phyloP scores from a whole-genome alignment of 2,797 vertebrate species.

The Lepilemur ruficaudatus region DNA sequence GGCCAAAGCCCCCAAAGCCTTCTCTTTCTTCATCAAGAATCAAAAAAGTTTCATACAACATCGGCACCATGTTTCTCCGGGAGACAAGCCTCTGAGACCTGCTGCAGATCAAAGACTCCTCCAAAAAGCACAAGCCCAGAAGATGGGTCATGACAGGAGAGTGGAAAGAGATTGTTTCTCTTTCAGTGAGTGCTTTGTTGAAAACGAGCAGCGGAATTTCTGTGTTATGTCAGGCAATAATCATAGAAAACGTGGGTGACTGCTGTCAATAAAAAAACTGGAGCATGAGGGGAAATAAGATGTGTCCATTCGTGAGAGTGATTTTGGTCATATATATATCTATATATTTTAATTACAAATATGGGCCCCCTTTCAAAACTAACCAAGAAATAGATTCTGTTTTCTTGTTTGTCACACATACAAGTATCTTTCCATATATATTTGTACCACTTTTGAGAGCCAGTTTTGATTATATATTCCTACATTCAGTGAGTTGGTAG shows the following conservation, averaged over 20 bases:
- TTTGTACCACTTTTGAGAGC: conserved; percentile 82
- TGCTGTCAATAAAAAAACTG: conserved; percentile 68
- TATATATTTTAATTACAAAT: conserved; percentile 53
- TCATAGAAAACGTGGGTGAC: conserved; percentile 79
- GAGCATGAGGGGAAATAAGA: conserved; percentile 22
- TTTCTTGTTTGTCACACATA: conserved; percentile 75
- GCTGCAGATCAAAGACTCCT: conserved; percentile 84
- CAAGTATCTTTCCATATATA: conserved; percentile 77
- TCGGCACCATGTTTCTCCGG: conserved; percentile 99
- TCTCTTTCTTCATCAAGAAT: conserved; percentile 93
- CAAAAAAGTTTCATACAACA: conserved; percentile 98
- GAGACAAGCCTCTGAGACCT: conserved; percentile 97
- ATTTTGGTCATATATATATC: conserved; percentile 64
- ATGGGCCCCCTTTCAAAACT: conserved; percentile 63
- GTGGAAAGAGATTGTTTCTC: conserved; percentile 77
- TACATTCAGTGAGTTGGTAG: conserved; percentile 79
- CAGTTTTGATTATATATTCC: conserved; percentile 82
- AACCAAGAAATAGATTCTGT: conserved; percentile 59
- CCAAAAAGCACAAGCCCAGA: conserved; percentile 89
- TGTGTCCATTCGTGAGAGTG: conserved; percentile 67
- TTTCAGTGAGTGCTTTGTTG: conserved; percentile 80
- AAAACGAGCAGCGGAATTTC: conserved; percentile 79
- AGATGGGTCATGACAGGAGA: conserved; percentile 79
- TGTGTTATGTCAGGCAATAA: conserved; percentile 88
- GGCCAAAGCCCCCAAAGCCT: conserved; percentile 90